phyloP scores from a whole-genome alignment of 2,888 invertebrate genomes.

The Argyresthia albistria region DNA sequence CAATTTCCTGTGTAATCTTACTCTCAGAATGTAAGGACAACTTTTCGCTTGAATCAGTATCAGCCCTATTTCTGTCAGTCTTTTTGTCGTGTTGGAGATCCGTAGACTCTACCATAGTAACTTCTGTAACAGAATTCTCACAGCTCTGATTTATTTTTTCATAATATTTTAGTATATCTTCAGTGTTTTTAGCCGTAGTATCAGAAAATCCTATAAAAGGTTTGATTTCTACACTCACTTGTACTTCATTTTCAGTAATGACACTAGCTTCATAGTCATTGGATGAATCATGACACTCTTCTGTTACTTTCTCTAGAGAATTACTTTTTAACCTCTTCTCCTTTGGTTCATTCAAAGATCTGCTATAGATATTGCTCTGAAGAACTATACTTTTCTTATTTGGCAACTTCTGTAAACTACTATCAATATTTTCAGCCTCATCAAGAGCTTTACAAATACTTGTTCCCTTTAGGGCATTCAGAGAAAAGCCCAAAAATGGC shows the following conservation, averaged over 20 bases:
- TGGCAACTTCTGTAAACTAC: not conserved
- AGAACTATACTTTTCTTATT: not conserved
- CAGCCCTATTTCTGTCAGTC: not conserved
- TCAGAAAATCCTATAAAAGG: conserved; percentile 34
- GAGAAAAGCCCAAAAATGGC: conserved; percentile 2
- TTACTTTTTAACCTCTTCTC: conserved; percentile 6
- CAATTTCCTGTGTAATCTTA: not conserved
- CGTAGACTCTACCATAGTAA: not conserved
- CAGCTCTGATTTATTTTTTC: conserved; percentile 7
- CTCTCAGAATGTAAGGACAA: not conserved
- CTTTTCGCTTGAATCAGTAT: not conserved
- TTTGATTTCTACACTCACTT: conserved; percentile 26
- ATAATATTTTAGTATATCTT: conserved; percentile 7
- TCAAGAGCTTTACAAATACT: not conserved
- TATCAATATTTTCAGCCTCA: not conserved
- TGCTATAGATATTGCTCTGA: not conserved
- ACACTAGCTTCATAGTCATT: conserved; percentile 9
- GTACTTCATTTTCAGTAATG: conserved; percentile 15
- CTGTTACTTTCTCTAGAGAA: too few relatives aligned
- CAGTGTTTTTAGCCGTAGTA: not conserved
- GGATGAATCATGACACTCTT: too few relatives aligned
- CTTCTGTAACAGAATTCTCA: not conserved
- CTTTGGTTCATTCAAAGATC: conserved; percentile 2
- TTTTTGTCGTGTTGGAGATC: not conserved
- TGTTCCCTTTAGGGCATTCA: not conserved